Conservation (phyloP, 2,113 vertebrate genomes). For the Xiphophorus hellerii region DNA sequence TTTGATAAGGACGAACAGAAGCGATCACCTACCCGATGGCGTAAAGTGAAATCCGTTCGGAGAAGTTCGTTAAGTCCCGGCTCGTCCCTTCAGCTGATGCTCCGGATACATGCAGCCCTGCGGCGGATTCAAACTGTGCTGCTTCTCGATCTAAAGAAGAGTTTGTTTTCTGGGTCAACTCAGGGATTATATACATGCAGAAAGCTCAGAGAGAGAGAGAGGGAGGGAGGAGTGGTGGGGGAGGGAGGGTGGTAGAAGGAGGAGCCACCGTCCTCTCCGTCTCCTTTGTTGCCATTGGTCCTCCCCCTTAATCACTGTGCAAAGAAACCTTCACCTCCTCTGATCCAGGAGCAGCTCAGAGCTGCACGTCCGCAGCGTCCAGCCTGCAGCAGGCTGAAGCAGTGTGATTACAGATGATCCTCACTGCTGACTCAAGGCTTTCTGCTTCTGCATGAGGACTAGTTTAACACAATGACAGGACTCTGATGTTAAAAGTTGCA, state of each 20-base stretch:
- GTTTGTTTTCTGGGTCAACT: conserved; percentile 83
- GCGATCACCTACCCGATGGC: conserved; percentile 63
- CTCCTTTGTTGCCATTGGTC: conserved; percentile 81
- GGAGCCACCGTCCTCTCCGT: conserved; percentile 71
- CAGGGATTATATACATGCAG: conserved; percentile 78
- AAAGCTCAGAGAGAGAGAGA: conserved; percentile 48
- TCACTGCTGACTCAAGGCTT: not conserved
- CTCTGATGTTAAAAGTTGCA: too few species aligned
- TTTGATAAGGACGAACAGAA: not conserved
- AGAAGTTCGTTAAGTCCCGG: conserved; percentile 60
- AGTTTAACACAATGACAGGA: too few species aligned
- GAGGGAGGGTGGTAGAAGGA: conserved; percentile 33
- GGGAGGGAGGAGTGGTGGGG: conserved; percentile 14
- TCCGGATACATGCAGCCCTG: conserved; percentile 68
- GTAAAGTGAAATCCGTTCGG: conserved; percentile 30
- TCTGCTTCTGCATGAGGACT: too few species aligned
- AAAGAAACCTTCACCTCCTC: conserved; percentile 66
- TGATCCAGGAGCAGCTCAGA: conserved; percentile 37
- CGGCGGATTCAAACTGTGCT: conserved; percentile 52
- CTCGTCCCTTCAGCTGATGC: conserved; percentile 63
- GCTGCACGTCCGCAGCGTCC: not conserved
- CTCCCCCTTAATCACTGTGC: conserved; percentile 76
- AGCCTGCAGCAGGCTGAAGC: conserved; percentile 23
- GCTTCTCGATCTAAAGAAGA: conserved; percentile 60
- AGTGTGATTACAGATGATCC: conserved; percentile 49